A percentile compares a stretch with the other conserved stretches of the same genome.
Conservation (phyloP, 2,888 invertebrate genomes). For the Callosobruchus maculatus region DNA sequence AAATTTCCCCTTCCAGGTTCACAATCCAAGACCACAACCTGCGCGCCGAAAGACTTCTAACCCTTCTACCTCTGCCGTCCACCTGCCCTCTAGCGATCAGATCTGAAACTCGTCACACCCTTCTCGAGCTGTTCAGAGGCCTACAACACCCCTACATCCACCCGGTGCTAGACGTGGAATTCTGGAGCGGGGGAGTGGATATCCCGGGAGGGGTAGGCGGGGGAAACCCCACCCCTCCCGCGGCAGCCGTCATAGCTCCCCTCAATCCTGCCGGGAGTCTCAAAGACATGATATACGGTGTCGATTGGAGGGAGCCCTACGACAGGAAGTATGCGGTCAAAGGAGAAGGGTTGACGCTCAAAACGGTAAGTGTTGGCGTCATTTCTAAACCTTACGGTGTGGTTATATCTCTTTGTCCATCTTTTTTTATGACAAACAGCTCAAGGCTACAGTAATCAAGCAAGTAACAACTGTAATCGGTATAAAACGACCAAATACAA, state of each 20-base stretch:
- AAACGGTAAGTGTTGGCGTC: constrained; percentile 41
- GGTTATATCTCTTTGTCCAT: too few species aligned
- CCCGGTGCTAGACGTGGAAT: constrained; percentile 82
- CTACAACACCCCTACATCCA: constrained; percentile 91
- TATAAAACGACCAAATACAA: too few species aligned
- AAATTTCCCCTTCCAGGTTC: constrained; percentile 61
- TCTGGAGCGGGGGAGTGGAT: constrained; percentile 55
- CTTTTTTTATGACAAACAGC: too few species aligned
- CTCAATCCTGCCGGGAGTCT: constrained; percentile 81
- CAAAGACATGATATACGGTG: constrained; percentile 79
- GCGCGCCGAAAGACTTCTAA: constrained; percentile 73
- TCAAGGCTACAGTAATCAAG: too few species aligned
- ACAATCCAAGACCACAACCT: constrained; percentile 78
- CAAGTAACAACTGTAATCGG: too few species aligned
- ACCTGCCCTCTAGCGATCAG: constrained; percentile 63
- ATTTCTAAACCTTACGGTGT: too few species aligned
- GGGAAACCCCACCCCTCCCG: neutral
- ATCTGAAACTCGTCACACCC: constrained; percentile 61
- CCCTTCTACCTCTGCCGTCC: constrained; percentile 63
- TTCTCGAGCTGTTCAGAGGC: constrained; percentile 78
- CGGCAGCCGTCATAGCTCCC: constrained; percentile 73
- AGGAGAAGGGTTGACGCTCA: constrained; percentile 40
- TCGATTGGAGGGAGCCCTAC: constrained; percentile 58
- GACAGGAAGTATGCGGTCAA: constrained; percentile 37
- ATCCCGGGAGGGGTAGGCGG: neutral